Conservation (phyloP, 2,113 vertebrate genomes). For the Panthera leo region DNA sequence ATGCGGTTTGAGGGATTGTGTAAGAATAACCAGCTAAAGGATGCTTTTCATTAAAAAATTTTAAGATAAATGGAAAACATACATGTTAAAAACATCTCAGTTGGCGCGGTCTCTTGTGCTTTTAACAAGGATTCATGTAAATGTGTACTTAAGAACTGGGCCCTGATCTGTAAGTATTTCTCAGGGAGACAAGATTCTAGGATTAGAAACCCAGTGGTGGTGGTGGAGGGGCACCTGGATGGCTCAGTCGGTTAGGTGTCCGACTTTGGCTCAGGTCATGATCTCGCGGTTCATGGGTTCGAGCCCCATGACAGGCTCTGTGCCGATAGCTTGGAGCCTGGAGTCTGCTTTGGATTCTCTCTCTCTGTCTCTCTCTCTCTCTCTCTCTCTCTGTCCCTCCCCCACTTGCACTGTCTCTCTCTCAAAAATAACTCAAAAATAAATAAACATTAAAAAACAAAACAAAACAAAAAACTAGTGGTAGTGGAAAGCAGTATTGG, state of each 20-base stretch:
- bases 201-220: neutral
- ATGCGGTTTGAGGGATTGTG: neutral
- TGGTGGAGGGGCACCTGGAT: neutral
- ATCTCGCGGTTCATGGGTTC: no score
- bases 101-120: neutral
- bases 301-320: no score
- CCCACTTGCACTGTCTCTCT: no score
- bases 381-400: no score
- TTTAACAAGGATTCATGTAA: neutral
- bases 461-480: no score
- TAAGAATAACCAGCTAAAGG: constrained; percentile 18
- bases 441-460: no score
- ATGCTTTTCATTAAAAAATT: neutral
- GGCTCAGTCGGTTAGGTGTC: no score
- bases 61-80: constrained; percentile 38
- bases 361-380: no score
- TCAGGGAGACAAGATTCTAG: neutral
- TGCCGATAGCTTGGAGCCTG: no score
- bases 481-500: neutral
- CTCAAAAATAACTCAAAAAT: no score
- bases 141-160: neutral
- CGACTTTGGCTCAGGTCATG: no score
- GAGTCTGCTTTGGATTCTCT: no score
- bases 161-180: constrained; percentile 6
- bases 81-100: constrained; percentile 29